Conservation (phyloP, 2,888 invertebrate species). For the Lingula anatina region DNA sequence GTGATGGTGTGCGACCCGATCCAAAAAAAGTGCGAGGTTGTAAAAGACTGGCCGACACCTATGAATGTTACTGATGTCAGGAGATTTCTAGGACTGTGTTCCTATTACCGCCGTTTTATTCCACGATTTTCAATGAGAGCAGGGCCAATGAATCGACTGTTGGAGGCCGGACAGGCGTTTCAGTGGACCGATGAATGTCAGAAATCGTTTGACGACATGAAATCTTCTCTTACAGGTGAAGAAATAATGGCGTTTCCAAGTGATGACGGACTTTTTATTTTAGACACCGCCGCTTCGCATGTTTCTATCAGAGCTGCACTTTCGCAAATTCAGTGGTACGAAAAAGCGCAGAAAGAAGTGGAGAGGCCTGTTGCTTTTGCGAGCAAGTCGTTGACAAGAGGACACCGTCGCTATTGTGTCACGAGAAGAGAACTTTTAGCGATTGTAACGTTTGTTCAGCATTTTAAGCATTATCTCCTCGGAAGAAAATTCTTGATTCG, state of each 20-base stretch:
- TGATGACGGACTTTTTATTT: conserved; percentile 7
- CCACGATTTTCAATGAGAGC: conserved; percentile 5
- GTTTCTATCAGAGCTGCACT: conserved; percentile 9
- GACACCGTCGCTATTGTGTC: conserved; percentile 11
- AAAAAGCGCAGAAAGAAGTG: conserved; percentile 4
- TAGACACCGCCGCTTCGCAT: conserved; percentile 13
- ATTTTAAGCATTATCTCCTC: conserved; percentile 10
- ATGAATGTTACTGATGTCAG: conserved; percentile 5
- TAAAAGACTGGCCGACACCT: conserved; percentile 8
- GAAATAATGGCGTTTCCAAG: conserved; percentile 11
- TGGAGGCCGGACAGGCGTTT: conserved; percentile 8
- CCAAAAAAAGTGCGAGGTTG: conserved; percentile 5
- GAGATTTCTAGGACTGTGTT: conserved; percentile 8
- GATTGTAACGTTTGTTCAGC: conserved; percentile 10
- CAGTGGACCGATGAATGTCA: conserved; percentile 12
- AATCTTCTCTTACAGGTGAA: conserved; percentile 6
- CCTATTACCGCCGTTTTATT: conserved; percentile 14
- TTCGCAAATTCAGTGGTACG: conserved; percentile 11
- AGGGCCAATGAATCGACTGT: conserved; percentile 7
- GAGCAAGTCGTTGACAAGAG: conserved; percentile 11
- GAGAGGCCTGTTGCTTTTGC: conserved; percentile 11
- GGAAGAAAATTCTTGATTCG: conserved; percentile 7
- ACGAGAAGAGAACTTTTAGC: conserved; percentile 12
- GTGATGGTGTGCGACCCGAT: conserved; percentile 9
- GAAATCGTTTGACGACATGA: conserved; percentile 10